Conservation (phyloP, 2,797 vertebrate genomes). For the Anolis apletophallus region DNA sequence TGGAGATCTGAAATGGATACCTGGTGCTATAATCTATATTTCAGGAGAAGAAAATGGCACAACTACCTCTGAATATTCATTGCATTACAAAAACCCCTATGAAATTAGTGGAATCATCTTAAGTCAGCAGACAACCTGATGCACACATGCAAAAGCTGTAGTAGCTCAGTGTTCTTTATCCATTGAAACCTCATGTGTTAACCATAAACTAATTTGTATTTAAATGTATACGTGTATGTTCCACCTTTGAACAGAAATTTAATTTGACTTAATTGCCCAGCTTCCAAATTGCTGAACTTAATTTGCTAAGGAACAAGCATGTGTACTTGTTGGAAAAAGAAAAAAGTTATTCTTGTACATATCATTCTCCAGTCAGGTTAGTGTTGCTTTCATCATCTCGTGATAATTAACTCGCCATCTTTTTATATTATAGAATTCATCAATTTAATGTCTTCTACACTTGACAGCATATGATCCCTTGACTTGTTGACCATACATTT, state of each 20-base stretch:
- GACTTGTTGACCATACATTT: not conserved
- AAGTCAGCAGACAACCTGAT: too few species aligned
- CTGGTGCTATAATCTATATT: too few species aligned
- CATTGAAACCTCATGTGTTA: not conserved
- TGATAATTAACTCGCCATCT: not conserved
- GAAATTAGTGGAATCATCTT: too few species aligned
- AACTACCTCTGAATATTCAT: too few species aligned
- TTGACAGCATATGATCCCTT: not conserved
- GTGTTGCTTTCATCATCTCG: not conserved
- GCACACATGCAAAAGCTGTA: too few species aligned
- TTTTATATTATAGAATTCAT: not conserved
- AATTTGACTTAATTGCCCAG: not conserved
- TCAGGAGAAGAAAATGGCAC: too few species aligned
- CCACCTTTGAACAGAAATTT: not conserved
- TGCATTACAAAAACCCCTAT: too few species aligned
- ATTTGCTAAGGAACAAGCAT: not conserved
- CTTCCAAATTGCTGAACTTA: not conserved
- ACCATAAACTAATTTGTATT: not conserved
- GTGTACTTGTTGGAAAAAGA: not conserved
- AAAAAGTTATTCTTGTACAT: not conserved
- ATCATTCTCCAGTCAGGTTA: not conserved
- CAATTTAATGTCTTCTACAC: not conserved
- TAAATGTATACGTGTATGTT: not conserved
- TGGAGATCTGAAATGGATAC: too few species aligned
- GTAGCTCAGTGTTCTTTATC: not conserved